Conservation (phyloP, 2,113 vertebrate genomes). For the Petaurus breviceps region DNA sequence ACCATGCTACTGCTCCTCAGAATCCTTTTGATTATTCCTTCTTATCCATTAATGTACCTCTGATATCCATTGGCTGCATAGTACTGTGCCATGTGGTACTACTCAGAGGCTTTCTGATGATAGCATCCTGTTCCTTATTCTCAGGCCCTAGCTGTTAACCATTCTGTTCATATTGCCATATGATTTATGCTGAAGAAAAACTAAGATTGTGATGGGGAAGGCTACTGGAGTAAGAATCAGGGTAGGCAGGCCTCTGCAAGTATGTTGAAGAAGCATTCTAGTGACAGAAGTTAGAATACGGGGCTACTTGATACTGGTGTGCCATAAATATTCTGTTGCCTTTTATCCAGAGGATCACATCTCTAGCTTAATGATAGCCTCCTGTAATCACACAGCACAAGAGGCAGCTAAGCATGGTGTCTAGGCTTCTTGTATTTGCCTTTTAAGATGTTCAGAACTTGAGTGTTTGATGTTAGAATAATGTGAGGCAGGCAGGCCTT, state of each 20-base stretch:
- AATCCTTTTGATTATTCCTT: not conserved
- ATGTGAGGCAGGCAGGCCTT: slow-evolving; percentile 43
- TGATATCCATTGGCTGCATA: not conserved
- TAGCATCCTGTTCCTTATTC: not conserved
- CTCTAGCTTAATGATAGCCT: not conserved
- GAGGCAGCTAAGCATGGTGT: slow-evolving; percentile 6
- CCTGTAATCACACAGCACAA: not conserved
- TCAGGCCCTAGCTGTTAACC: not conserved
- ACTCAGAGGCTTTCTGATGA: slow-evolving; percentile 6
- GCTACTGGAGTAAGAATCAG: not conserved
- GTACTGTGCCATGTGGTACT: not conserved
- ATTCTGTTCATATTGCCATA: slow-evolving; percentile 33
- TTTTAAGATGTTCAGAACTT: slow-evolving; percentile 40
- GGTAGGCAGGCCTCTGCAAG: not conserved
- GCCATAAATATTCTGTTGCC: slow-evolving; percentile 28
- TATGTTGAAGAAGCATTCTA: not conserved
- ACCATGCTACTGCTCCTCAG: not conserved
- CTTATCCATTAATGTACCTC: not conserved
- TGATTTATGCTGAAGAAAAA: not conserved
- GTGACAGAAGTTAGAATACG: not conserved
- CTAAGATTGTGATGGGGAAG: slow-evolving; percentile 14
- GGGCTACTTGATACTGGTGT: not conserved
- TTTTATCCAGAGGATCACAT: not conserved
- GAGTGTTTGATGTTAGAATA: slow-evolving; percentile 58
- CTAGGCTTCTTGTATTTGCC: slow-evolving; percentile 24